Base-by-base conservation (phyloP, 1,140 invertebrate species). In the Goniozus legneri region DNA sequence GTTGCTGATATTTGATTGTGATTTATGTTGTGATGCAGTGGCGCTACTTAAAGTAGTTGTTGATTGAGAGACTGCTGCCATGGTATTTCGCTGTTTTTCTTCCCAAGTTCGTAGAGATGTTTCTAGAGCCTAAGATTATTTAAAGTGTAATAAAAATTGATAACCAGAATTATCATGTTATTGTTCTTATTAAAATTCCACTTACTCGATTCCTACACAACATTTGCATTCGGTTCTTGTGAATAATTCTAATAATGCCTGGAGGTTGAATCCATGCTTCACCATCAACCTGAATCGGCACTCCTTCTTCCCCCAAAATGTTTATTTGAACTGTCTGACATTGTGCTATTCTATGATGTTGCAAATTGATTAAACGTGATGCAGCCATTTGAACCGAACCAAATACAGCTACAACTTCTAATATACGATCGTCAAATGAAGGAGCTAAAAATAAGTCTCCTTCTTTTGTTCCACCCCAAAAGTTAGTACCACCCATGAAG, bases 221-320 rank as follows among this genome's bases (percentile, higher is more conserved):
- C 88, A 98, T 95, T 77, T 96, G 94, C 66, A 95, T 93, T 48
- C 94, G 80, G 76, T 97, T 98, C 76, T 97, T 97, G 71, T 97
- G 95, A 55, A 95, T 85, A 44, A 98, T 96, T 33, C 91, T 82
- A 56, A 98, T 94, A 60, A 94, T 92, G 20, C 95, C 95, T 0
- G 95, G 94, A 1, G 92, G 91, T 74, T 98, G 95, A n/a, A 97
- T 80, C 95, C 95, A 98, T 8, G 95, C 94, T 77, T 98, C 95
- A 0, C 95, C 95, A 73, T 98, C 95, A 14, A 97, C 95, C 77
- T 97, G 92, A 52, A 85, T 88, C 12, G 92, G 92, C 24, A 95
- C 89, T 44, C 88, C 87, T 76, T 92, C 89, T 33, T 90, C 86
- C 13, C 86, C 94, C 49, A 95, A 75, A 59, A 97, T 97, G 61